phyloP scores from a whole-genome alignment of 2,113 vertebrate species.

The Myanophis thanlyinensis region DNA sequence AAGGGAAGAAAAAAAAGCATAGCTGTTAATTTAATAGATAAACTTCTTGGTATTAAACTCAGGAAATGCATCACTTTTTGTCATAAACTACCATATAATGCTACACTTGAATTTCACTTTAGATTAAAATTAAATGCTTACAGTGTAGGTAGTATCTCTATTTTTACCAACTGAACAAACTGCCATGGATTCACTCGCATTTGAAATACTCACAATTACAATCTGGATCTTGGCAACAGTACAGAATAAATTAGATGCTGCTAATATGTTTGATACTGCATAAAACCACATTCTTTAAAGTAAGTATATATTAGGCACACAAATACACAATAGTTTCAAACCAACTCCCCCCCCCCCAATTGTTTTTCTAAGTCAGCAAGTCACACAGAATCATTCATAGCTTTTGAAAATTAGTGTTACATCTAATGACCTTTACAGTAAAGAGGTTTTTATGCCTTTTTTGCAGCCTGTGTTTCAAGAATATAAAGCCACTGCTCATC shows the following conservation, averaged over 20 bases:
- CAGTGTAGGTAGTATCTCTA: neutral
- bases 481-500: neutral
- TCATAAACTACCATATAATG: slow-evolving; percentile 4
- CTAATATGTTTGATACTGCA: neutral
- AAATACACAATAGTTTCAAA: neutral
- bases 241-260: neutral
- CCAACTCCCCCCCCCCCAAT: neutral
- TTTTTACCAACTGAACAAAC: neutral
- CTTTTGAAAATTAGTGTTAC: neutral
- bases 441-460: neutral
- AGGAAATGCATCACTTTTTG: slow-evolving; percentile 7
- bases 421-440: neutral
- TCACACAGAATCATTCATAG: neutral
- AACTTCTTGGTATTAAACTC: neutral
- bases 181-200: neutral
- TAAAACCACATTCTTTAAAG: neutral
- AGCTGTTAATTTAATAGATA: slow-evolving; percentile 30
- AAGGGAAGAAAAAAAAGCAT: slow-evolving; percentile 67
- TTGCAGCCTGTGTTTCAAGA: neutral
- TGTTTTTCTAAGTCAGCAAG: neutral
- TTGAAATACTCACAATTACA: neutral
- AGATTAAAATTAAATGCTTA: slow-evolving; percentile 14
- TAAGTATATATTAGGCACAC: neutral
- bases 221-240: neutral
- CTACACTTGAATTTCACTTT: slow-evolving; percentile 20